These are phyloP conservation scores for Epiperipatus broadwayi DNA, from an alignment of 2,888 invertebrate genomes.

Conservation along the genomic window DNA sequence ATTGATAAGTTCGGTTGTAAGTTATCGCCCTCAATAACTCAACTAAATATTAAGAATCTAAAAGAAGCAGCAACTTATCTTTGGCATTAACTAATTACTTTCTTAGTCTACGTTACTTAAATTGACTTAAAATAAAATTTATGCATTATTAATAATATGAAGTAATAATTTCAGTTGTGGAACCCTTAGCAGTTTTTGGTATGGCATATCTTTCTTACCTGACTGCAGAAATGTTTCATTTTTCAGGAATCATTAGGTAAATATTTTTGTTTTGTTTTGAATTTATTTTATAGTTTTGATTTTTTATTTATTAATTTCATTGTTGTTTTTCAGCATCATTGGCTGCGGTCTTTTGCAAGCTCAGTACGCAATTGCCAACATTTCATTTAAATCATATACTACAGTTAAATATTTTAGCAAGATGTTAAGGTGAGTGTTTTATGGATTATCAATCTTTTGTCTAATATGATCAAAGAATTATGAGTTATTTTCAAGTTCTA, in stretches of 20 bases:
- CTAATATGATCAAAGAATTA: too few relatives aligned
- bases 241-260: slow-evolving; percentile 37
- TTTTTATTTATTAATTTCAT: slow-evolving; percentile 21
- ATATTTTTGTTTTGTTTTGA: slow-evolving; percentile 6
- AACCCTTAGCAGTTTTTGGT: slow-evolving; percentile 35
- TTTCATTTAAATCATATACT: slow-evolving; percentile 35
- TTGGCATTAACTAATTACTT: too few relatives aligned
- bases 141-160: too few relatives aligned
- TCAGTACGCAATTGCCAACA: slow-evolving; percentile 36
- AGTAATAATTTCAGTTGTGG: slow-evolving; percentile 36
- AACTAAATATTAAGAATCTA: too few relatives aligned
- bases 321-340: slow-evolving; percentile 34
- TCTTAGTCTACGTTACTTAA: too few relatives aligned
- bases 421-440: slow-evolving; percentile 30
- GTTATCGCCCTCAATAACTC: too few relatives aligned
- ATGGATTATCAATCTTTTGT: too few relatives aligned
- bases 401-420: slow-evolving; percentile 36
- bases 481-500: too few relatives aligned
- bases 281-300: not conserved
- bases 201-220: slow-evolving; percentile 37
- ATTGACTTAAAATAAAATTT: too few relatives aligned
- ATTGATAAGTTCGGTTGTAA: too few relatives aligned
- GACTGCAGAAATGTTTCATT: slow-evolving; percentile 36
- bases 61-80: too few relatives aligned
- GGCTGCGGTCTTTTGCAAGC: slow-evolving; percentile 37